Percentiles rank a stretch among this genome's conserved stretches.
These are phyloP conservation scores for Himalopsyche tibetana DNA, from an alignment of 2,888 invertebrate species.

Conservation along the genomic window DNA sequence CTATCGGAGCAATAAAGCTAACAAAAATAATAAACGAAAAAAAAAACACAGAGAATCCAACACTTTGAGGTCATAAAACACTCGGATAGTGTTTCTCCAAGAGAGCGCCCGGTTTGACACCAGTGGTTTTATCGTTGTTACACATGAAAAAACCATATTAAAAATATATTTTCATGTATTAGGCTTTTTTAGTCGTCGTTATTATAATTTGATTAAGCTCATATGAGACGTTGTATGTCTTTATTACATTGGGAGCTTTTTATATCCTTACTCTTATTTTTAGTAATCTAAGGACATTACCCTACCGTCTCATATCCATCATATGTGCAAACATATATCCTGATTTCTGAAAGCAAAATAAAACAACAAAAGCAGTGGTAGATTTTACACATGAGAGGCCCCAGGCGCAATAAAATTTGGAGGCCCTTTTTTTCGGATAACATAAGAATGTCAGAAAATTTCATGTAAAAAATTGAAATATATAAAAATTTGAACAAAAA, in stretches of 20 bases:
- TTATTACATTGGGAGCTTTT: neutral
- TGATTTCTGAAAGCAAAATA: too few relatives aligned
- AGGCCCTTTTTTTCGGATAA: too few relatives aligned
- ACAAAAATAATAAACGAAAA: conserved; percentile 54
- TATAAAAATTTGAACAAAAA: too few relatives aligned
- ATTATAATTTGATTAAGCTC: conserved; percentile 13
- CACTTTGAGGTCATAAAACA: conserved; percentile 57
- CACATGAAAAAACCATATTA: conserved; percentile 28
- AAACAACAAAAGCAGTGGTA: too few relatives aligned
- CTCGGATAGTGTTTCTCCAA: conserved; percentile 35
- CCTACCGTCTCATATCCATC: too few relatives aligned
- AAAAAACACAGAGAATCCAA: conserved; percentile 51
- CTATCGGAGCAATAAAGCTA: conserved; percentile 54
- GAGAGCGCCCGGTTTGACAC: neutral
- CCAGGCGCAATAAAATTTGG: too few relatives aligned
- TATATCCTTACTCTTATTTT: neutral
- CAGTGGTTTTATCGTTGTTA: conserved; percentile 31
- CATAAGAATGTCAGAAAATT: too few relatives aligned
- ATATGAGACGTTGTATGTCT: neutral
- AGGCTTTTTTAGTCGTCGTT: conserved; percentile 14
- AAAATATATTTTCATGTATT: conserved; percentile 18
- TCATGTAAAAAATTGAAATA: too few relatives aligned
- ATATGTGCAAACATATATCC: too few relatives aligned
- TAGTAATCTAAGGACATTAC: too few relatives aligned
- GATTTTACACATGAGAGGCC: too few relatives aligned